Percentiles rank a stretch among this genome's conserved stretches.
Evolutionary conservation across 2,797 vertebrate genomes (phyloP).

Genomic region (Varecia variegata): DNA sequence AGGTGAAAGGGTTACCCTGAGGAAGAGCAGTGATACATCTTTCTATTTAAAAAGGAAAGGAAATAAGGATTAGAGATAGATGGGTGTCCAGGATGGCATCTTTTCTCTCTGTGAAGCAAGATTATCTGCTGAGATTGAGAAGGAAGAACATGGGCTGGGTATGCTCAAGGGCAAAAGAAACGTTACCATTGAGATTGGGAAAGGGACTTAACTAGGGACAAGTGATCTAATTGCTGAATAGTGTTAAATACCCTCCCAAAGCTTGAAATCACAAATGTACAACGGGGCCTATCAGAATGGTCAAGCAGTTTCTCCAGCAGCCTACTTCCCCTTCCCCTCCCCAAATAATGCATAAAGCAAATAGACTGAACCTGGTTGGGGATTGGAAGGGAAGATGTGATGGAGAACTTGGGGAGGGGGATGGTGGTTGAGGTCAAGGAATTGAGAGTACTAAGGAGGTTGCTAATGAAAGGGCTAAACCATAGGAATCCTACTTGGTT

Average conservation of each 20-base stretch:
- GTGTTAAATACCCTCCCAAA: not conserved
- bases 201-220: not conserved
- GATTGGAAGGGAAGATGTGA: not conserved
- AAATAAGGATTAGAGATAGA: not conserved
- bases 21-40: not conserved
- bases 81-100: not conserved
- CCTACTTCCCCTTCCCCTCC: not conserved
- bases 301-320: not conserved
- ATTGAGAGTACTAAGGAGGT: not conserved
- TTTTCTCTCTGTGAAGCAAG: not conserved
- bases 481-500: not conserved
- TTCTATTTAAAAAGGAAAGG: not conserved
- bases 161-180: not conserved
- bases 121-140: not conserved
- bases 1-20: not conserved
- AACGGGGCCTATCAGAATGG: not conserved
- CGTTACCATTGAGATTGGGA: not conserved
- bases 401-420: not conserved
- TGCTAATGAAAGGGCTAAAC: not conserved
- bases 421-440: not conserved
- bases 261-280: not conserved
- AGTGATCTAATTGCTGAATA: slow-evolving; percentile 2
- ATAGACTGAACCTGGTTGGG: not conserved
- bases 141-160: not conserved
- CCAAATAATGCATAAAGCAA: not conserved